A percentile compares a stretch with the other conserved stretches of the same genome.
These are phyloP conservation scores for Ips typographus DNA, from an alignment of 1,140 invertebrate species.

Conservation along the genomic window DNA sequence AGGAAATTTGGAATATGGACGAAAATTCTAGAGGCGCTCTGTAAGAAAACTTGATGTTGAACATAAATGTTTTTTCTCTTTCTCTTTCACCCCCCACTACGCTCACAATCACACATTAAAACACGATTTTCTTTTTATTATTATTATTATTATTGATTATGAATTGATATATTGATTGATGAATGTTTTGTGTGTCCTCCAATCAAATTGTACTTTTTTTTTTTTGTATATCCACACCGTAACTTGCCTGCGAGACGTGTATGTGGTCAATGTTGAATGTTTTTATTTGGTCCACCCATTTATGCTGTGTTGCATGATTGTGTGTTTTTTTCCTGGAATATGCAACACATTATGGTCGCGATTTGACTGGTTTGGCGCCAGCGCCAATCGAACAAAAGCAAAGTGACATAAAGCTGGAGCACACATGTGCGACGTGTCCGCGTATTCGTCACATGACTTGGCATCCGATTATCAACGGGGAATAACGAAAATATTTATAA, in stretches of 20 bases:
- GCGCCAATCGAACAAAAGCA: too few species aligned
- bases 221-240: too few species aligned
- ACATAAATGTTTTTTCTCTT: slow-evolving; percentile 18
- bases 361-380: too few species aligned
- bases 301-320: too few species aligned
- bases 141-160: neutral
- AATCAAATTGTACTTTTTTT: neutral
- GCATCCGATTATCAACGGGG: slow-evolving; percentile 2
- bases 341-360: too few species aligned
- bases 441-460: slow-evolving; percentile 7
- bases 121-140: neutral
- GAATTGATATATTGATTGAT: neutral
- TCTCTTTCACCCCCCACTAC: neutral
- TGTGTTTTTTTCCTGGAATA: too few species aligned
- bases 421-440: too few species aligned
- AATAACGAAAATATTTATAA: slow-evolving; percentile 16
- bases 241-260: neutral
- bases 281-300: neutral
- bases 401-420: too few species aligned
- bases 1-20: slow-evolving; percentile 20
- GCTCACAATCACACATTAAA: neutral
- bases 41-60: slow-evolving; percentile 22
- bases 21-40: slow-evolving; percentile 16
- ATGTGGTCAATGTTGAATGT: neutral
- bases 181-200: slow-evolving; percentile 3